These are phyloP conservation scores for Benitochromis conjunctus DNA, from an alignment of 2,113 vertebrate species.

Conservation along the genomic window DNA sequence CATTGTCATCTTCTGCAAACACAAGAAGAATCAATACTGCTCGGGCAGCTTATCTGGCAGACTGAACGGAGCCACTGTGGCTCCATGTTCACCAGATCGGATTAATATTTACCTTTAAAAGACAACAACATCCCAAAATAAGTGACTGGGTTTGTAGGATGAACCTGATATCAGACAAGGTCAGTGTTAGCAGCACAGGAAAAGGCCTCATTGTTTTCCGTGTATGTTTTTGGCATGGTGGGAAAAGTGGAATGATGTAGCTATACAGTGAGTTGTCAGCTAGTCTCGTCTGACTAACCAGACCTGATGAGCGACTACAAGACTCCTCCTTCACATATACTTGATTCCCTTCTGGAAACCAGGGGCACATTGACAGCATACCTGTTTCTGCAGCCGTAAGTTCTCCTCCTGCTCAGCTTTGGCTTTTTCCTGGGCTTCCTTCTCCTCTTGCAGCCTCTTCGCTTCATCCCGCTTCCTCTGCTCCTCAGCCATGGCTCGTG, in stretches of 20 bases:
- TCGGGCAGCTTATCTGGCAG: background rate
- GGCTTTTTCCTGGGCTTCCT: constrained; percentile 76
- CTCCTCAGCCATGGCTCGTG: constrained; percentile 73
- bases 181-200: background rate
- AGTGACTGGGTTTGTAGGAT: background rate
- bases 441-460: constrained; percentile 64
- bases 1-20: background rate
- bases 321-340: background rate
- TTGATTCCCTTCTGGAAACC: background rate
- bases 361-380: constrained; percentile 11
- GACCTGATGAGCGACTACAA: background rate
- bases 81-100: background rate
- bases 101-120: background rate
- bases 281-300: background rate
- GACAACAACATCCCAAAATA: background rate
- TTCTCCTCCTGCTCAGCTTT: constrained; percentile 82
- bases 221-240: background rate
- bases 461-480: constrained; percentile 71
- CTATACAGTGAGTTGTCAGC: background rate
- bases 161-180: background rate
- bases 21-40: background rate
- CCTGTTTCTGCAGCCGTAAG: constrained; percentile 90
- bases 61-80: background rate
- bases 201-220: background rate
- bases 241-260: background rate